phyloP scores from a whole-genome alignment of 2,113 vertebrate species.

The Nansenia antarctica region DNA sequence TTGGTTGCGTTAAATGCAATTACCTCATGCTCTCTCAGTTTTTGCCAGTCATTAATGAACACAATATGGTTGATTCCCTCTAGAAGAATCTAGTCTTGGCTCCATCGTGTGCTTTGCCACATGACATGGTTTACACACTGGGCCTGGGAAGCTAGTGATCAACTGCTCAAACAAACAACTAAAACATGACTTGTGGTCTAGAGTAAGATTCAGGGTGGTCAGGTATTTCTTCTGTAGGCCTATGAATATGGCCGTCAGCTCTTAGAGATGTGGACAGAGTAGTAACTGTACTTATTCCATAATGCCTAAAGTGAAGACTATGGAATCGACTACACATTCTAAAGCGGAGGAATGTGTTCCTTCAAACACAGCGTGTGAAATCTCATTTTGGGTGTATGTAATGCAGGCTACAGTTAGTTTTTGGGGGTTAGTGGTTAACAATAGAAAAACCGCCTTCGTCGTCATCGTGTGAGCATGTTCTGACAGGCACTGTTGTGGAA shows the following conservation, averaged over 20 bases:
- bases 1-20: slow-evolving; percentile 45
- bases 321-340: background rate
- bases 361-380: background rate
- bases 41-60: slow-evolving; percentile 61
- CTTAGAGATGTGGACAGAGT: background rate
- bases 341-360: background rate
- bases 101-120: background rate
- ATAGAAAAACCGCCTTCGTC: slow-evolving; percentile 3
- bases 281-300: background rate
- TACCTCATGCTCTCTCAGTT: slow-evolving; percentile 46
- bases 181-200: background rate
- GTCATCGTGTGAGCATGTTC: slow-evolving; percentile 38
- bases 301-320: background rate
- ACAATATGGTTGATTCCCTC: slow-evolving; percentile 35
- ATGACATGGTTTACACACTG: background rate
- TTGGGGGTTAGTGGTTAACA: background rate
- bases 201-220: too few relatives aligned
- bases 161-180: background rate
- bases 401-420: background rate
- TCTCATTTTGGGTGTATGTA: background rate
- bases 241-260: background rate
- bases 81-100: slow-evolving; percentile 30
- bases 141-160: background rate
- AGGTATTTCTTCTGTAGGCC: background rate
- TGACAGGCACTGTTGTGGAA: slow-evolving; percentile 60